Evolutionary conservation across 53 echinoderm and acorn worm genomes (phyloP).

Genomic region (Temnopleurus reevesii): DNA sequence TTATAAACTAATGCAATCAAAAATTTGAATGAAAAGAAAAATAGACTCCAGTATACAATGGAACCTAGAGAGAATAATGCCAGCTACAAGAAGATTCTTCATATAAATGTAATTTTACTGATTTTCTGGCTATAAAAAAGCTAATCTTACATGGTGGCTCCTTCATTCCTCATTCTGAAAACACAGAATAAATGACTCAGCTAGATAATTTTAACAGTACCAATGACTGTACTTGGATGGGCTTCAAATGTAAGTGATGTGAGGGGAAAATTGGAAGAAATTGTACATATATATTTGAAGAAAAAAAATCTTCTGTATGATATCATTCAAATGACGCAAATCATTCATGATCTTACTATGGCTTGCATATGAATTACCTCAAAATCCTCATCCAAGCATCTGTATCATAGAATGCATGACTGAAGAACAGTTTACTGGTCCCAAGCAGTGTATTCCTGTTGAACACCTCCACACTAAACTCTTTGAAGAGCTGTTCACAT

Average conservation of each 20-base stretch:
- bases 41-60: too few species aligned
- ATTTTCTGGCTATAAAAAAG: too few species aligned
- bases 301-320: neutral
- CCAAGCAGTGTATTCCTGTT: slow-evolving; percentile 86
- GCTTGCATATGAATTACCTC: slow-evolving; percentile 55
- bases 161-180: too few species aligned
- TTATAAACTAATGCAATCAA: neutral
- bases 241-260: too few species aligned
- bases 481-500: slow-evolving; percentile 82
- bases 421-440: slow-evolving; percentile 86
- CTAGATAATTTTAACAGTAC: too few species aligned
- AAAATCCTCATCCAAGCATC: slow-evolving; percentile 92
- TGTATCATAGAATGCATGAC: slow-evolving; percentile 94
- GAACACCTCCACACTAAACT: slow-evolving; percentile 77
- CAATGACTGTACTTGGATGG: too few species aligned
- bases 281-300: neutral
- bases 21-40: neutral
- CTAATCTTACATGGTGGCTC: too few species aligned
- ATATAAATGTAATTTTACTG: too few species aligned
- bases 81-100: too few species aligned
- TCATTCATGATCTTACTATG: neutral
- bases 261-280: too few species aligned
- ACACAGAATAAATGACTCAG: too few species aligned
- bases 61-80: too few species aligned
- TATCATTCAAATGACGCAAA: neutral